Percentiles rank a stretch among this genome's conserved stretches.
Conservation (phyloP, 2,888 invertebrate species). For the Teleogryllus oceanicus region DNA sequence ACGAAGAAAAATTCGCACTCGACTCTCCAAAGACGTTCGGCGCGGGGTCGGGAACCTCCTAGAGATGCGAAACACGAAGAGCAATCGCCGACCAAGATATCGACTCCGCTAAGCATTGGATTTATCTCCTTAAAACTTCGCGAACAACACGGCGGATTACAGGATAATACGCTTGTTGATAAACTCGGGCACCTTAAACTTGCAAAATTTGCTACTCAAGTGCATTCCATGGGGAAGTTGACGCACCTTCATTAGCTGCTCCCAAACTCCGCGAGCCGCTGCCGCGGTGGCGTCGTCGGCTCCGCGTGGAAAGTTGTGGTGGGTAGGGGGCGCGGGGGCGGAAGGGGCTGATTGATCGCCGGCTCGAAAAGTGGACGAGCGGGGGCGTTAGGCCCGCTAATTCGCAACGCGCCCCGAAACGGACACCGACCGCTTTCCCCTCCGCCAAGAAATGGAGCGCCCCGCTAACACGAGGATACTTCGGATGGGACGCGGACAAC, state of each 20-base stretch:
- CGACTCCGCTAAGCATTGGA: not conserved
- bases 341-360: too few species aligned
- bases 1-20: too few species aligned
- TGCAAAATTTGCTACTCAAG: slow-evolving; percentile 5
- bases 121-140: not conserved
- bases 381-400: too few species aligned
- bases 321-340: too few species aligned
- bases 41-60: not conserved
- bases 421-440: too few species aligned
- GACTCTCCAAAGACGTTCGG: too few species aligned
- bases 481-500: too few species aligned
- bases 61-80: not conserved
- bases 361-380: too few species aligned
- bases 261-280: not conserved
- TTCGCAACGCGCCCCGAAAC: too few species aligned
- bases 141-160: not conserved
- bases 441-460: too few species aligned
- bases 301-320: too few species aligned
- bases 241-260: not conserved
- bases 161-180: slow-evolving; percentile 9
- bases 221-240: not conserved
- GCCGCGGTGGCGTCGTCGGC: not conserved
- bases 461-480: too few species aligned
- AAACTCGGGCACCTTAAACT: not conserved
- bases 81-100: not conserved